A percentile compares a stretch with the other conserved stretches of the same genome.
phyloP scores from a whole-genome alignment of 2,797 vertebrate genomes.

The Muraenolepis orangiensis region DNA sequence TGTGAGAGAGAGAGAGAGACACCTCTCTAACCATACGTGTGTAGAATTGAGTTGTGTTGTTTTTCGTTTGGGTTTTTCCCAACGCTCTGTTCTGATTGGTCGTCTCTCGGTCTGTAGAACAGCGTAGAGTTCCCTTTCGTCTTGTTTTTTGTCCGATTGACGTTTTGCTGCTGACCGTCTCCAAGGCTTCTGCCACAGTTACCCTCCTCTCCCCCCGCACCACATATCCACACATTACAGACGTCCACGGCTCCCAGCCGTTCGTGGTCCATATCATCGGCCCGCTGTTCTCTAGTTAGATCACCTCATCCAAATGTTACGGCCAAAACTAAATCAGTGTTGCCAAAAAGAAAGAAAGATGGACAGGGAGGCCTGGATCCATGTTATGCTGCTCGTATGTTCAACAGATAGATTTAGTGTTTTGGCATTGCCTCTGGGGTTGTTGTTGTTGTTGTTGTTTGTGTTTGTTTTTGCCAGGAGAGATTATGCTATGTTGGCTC shows the following conservation, averaged over 20 bases:
- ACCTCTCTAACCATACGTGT: constrained; percentile 16
- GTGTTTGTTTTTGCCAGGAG: constrained; percentile 35
- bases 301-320: constrained; percentile 42
- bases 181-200: constrained; percentile 49
- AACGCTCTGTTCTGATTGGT: constrained; percentile 2
- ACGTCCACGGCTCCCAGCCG: not conserved
- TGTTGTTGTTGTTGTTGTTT: constrained; percentile 11
- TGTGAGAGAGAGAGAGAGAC: constrained; percentile 12
- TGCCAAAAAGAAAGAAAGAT: constrained; percentile 34
- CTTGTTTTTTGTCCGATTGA: constrained; percentile 33
- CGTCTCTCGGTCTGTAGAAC: constrained; percentile 20
- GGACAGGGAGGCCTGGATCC: constrained; percentile 40
- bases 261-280: not conserved
- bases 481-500: constrained; percentile 36
- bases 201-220: constrained; percentile 18
- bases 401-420: constrained; percentile 44
- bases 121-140: constrained; percentile 26
- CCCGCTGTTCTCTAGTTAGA: constrained; percentile 29
- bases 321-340: constrained; percentile 38
- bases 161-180: constrained; percentile 59
- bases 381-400: constrained; percentile 50
- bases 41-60: not conserved
- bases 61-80: not conserved
- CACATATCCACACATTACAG: constrained; percentile 22
- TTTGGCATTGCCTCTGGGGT: constrained; percentile 37